phyloP scores from a whole-genome alignment of 2,797 vertebrate species.

The Cheirogaleus major region DNA sequence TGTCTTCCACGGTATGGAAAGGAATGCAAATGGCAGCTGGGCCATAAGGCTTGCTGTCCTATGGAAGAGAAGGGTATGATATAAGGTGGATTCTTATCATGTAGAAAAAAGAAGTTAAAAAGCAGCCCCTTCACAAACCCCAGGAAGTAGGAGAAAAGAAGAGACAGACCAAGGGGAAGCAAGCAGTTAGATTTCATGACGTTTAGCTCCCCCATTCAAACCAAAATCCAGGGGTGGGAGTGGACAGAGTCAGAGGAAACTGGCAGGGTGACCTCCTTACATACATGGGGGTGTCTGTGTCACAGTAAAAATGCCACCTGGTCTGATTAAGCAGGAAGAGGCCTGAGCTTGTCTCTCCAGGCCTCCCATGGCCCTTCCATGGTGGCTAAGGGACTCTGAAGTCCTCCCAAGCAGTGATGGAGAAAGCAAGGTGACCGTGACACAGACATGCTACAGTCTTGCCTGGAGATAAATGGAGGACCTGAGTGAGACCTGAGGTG shows the following conservation, averaged over 20 bases:
- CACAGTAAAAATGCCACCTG: neutral
- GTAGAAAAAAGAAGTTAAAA: neutral
- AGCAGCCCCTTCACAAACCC: neutral
- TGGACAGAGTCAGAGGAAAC: neutral
- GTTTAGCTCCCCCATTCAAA: neutral
- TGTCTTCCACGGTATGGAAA: neutral
- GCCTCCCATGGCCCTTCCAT: neutral
- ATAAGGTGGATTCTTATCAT: neutral
- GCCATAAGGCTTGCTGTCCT: neutral
- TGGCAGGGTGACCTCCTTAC: neutral
- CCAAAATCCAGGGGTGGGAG: rapidly evolving
- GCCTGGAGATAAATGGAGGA: neutral
- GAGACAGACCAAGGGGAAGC: neutral
- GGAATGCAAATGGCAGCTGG: neutral
- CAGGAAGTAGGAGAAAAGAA: neutral
- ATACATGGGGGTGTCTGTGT: neutral
- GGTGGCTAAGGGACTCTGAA: neutral
- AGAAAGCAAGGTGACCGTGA: neutral
- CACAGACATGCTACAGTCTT: neutral
- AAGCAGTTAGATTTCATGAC: neutral
- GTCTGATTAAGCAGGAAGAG: neutral
- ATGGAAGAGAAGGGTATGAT: neutral
- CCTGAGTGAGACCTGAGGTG: neutral
- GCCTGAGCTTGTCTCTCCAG: neutral
- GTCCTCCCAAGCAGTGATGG: neutral